Evolutionary conservation across 2,888 invertebrate species (phyloP).

Genomic region (Cephus pygmeus): DNA sequence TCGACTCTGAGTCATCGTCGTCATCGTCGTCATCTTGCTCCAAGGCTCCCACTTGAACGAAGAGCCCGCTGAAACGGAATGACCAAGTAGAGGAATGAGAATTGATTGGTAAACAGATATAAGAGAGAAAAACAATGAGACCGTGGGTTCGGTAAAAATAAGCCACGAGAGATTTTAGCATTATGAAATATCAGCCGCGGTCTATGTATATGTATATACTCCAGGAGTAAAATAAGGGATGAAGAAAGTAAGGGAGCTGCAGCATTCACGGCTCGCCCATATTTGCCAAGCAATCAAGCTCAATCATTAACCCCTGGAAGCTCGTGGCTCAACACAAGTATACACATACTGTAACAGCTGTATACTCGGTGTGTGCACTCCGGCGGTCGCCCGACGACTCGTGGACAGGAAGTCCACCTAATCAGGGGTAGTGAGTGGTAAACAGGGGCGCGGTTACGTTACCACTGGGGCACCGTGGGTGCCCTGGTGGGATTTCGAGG

Average conservation of each 20-base stretch:
- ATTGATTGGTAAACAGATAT: conserved; percentile 15
- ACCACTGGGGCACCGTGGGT: conserved; percentile 37
- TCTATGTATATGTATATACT: not conserved
- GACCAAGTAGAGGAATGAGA: conserved; percentile 12
- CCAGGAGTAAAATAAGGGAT: conserved; percentile 7
- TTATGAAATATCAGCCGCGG: conserved; percentile 2
- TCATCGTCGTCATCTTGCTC: conserved; percentile 34
- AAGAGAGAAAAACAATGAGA: conserved; percentile 1
- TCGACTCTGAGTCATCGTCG: conserved; percentile 56
- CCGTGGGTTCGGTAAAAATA: not conserved
- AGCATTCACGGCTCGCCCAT: conserved; percentile 58
- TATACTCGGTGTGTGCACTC: not conserved
- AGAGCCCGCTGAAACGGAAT: not conserved
- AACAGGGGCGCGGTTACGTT: conserved; percentile 63
- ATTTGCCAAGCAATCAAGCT: conserved; percentile 65
- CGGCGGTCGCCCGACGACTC: conserved; percentile 39
- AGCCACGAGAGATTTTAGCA: not conserved
- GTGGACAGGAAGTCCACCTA: conserved; percentile 65
- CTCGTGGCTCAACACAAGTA: conserved; percentile 21
- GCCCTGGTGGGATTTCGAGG: conserved; percentile 46
- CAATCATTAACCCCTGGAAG: conserved; percentile 63
- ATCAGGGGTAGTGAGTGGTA: conserved; percentile 67
- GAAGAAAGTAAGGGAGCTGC: conserved; percentile 25
- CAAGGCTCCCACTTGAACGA: conserved; percentile 11
- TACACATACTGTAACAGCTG: conserved; percentile 14